Conservation (phyloP, 2,797 vertebrate species). For the Pagetopsis macropterus region DNA sequence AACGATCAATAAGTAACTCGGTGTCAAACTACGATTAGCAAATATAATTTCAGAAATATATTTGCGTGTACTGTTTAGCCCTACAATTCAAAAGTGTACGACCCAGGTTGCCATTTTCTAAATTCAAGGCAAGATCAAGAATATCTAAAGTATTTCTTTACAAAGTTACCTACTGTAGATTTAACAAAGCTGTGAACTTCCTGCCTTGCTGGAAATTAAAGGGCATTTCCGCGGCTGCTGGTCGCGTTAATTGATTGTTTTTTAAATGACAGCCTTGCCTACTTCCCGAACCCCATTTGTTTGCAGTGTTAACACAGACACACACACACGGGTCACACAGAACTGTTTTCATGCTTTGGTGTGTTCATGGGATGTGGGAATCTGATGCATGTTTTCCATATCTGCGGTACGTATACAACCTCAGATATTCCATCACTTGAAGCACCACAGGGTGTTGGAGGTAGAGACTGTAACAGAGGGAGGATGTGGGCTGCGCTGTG, state of each 20-base stretch:
- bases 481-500: slow-evolving; percentile 66
- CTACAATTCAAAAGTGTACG: too few relatives aligned
- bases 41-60: too few relatives aligned
- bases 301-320: slow-evolving; percentile 44
- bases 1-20: too few relatives aligned
- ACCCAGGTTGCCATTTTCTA: too few relatives aligned
- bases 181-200: slow-evolving; percentile 33
- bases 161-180: not conserved
- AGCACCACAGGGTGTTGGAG: slow-evolving; percentile 33
- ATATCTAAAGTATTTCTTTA: too few relatives aligned
- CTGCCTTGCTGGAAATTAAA: slow-evolving; percentile 6
- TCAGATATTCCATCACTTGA: slow-evolving; percentile 45
- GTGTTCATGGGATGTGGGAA: slow-evolving; percentile 37
- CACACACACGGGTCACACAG: slow-evolving; percentile 18
- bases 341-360: slow-evolving; percentile 32
- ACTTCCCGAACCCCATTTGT: slow-evolving; percentile 47
- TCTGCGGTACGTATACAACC: slow-evolving; percentile 39
- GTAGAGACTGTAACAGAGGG: slow-evolving; percentile 39
- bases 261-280: slow-evolving; percentile 53
- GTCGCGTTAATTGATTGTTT: slow-evolving; percentile 61
- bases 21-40: too few relatives aligned
- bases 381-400: slow-evolving; percentile 47
- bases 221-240: slow-evolving; percentile 3
- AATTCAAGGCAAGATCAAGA: too few relatives aligned
- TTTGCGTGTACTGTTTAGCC: too few relatives aligned